Evolutionary conservation across 2,113 vertebrate genomes (phyloP).

Genomic region (Thunnus maccoyii): DNA sequence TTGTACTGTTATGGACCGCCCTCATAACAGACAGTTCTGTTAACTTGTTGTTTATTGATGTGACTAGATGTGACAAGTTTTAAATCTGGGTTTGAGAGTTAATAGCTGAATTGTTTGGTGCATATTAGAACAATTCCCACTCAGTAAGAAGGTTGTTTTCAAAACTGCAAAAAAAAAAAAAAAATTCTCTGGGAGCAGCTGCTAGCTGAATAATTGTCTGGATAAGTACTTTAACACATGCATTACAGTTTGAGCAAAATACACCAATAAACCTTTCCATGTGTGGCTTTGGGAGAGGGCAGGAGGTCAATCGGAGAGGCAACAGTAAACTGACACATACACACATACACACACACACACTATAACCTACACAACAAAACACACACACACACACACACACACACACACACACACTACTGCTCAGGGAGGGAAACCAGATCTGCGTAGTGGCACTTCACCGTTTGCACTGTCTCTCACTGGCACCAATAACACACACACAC

Average conservation of each 20-base stretch:
- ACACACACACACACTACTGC: slow-evolving; percentile 31
- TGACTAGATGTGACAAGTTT: no score
- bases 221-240: neutral
- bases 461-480: slow-evolving; percentile 65
- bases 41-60: no score
- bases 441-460: slow-evolving; percentile 62
- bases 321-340: slow-evolving; percentile 20
- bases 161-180: neutral
- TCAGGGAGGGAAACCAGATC: slow-evolving; percentile 67
- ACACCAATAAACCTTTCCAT: neutral
- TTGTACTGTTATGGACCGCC: no score
- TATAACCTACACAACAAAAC: neutral
- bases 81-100: neutral
- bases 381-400: neutral
- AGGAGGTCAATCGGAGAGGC: slow-evolving; percentile 26
- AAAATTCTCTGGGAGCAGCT: neutral
- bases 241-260: slow-evolving; percentile 18
- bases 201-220: neutral
- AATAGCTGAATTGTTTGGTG: neutral
- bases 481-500: slow-evolving; percentile 44
- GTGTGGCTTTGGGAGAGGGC: slow-evolving; percentile 12
- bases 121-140: neutral
- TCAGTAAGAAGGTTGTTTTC: neutral
- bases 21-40: no score
- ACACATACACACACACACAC: neutral